A percentile compares a stretch with the other conserved stretches of the same genome.
Conservation (phyloP, 2,888 invertebrate genomes). For the Sepioteuthis lessoniana region DNA sequence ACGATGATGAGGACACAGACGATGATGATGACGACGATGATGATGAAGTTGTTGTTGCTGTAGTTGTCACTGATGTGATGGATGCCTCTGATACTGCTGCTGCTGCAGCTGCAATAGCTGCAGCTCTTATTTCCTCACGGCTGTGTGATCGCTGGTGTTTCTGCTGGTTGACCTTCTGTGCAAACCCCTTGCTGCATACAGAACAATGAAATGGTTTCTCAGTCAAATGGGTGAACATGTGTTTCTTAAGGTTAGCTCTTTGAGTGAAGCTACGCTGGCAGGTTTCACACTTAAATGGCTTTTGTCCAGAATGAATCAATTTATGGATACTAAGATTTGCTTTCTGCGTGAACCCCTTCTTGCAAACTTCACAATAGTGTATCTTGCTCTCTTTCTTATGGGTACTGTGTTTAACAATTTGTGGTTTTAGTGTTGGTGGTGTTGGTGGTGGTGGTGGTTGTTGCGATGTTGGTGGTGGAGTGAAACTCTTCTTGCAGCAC, state of each 20-base stretch:
- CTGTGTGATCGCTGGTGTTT: constrained; percentile 14
- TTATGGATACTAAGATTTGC: constrained; percentile 38
- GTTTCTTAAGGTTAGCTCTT: neutral
- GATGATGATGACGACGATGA: neutral
- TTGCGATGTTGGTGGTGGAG: neutral
- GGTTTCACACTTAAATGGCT: constrained; percentile 23
- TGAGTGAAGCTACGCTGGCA: neutral
- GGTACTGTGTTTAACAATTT: neutral
- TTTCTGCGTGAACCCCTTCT: constrained; percentile 38
- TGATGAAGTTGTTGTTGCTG: neutral
- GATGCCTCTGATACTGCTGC: neutral
- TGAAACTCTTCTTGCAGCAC: neutral
- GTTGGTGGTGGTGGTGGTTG: neutral
- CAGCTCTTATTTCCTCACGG: neutral
- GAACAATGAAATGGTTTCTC: constrained; percentile 25
- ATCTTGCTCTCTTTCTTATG: neutral
- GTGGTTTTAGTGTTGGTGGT: neutral
- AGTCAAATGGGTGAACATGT: neutral
- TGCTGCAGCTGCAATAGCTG: neutral
- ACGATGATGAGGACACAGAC: neutral
- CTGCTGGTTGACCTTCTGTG: neutral
- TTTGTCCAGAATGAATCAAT: neutral
- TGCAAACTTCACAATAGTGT: constrained; percentile 33
- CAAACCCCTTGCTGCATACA: constrained; percentile 14
- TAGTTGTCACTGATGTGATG: neutral